These are phyloP conservation scores for Dolichallabes microphthalmus DNA, from an alignment of 2,113 vertebrate species.

Conservation along the genomic window DNA sequence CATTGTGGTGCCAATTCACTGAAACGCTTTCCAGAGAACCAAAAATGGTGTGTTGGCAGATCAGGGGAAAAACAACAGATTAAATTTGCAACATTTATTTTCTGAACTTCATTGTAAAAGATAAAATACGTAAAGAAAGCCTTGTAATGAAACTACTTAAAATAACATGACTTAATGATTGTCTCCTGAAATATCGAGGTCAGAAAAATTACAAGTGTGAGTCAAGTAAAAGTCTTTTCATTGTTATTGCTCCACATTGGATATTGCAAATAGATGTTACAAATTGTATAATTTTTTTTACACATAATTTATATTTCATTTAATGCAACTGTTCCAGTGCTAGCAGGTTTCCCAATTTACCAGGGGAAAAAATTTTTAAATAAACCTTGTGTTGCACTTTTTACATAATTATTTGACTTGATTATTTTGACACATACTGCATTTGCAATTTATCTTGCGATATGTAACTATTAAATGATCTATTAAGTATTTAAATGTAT, in stretches of 20 bases:
- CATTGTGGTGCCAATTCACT: background rate
- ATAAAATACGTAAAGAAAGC: background rate
- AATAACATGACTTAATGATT: background rate
- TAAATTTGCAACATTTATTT: background rate
- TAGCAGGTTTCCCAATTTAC: background rate
- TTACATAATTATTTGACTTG: background rate
- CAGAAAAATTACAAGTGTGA: background rate
- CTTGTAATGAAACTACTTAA: background rate
- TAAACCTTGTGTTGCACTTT: background rate
- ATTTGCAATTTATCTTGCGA: no score
- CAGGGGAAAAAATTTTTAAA: background rate
- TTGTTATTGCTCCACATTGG: background rate
- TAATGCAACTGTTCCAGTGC: background rate
- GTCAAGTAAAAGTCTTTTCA: background rate
- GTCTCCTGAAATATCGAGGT: background rate
- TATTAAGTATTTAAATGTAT: no score
- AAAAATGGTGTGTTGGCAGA: background rate
- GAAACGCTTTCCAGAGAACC: background rate
- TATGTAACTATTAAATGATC: no score
- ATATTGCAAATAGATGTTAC: background rate
- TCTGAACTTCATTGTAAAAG: background rate
- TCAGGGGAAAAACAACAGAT: background rate
- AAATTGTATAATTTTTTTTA: background rate
- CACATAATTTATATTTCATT: background rate
- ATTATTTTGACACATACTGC: no score